A percentile compares a stretch with the other conserved stretches of the same genome.
Conservation (phyloP, 1,140 invertebrate genomes). For the Pectinophora gossypiella region DNA sequence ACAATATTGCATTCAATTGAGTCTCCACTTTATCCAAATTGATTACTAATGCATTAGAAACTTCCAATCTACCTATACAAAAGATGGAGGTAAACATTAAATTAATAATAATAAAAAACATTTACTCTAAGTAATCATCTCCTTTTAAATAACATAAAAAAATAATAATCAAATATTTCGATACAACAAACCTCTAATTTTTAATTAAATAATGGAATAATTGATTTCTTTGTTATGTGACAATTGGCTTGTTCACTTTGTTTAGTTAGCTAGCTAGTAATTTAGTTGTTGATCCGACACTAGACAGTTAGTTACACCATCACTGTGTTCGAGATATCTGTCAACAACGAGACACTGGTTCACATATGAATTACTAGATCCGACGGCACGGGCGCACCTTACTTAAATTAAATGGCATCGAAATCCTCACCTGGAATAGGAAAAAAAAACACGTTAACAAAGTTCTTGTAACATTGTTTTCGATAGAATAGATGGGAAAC, state of each 20-base stretch:
- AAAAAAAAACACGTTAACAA: too few species aligned
- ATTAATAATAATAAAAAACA: slow-evolving; percentile 44
- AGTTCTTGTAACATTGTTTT: too few species aligned
- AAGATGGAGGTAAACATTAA: slow-evolving; percentile 59
- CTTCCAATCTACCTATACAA: slow-evolving; percentile 51
- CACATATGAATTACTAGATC: slow-evolving; percentile 34
- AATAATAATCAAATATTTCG: slow-evolving; percentile 52
- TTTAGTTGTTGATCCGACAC: slow-evolving; percentile 9
- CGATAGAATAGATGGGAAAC: too few species aligned
- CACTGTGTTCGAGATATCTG: slow-evolving; percentile 21
- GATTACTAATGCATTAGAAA: slow-evolving; percentile 43
- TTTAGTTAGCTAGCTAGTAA: slow-evolving; percentile 39
- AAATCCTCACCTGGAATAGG: slow-evolving; percentile 57
- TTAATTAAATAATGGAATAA: slow-evolving; percentile 69
- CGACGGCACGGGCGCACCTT: slow-evolving; percentile 52
- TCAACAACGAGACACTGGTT: slow-evolving; percentile 40
- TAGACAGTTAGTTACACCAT: slow-evolving; percentile 13
- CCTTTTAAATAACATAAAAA: slow-evolving; percentile 68
- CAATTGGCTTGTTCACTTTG: slow-evolving; percentile 35
- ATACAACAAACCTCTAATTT: slow-evolving; percentile 61
- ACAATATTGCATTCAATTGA: neutral
- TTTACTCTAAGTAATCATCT: slow-evolving; percentile 63
- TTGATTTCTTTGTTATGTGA: slow-evolving; percentile 60
- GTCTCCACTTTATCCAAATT: slow-evolving; percentile 1
- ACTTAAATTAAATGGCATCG: slow-evolving; percentile 71